Evolutionary conservation across 2,797 vertebrate genomes (phyloP).

Genomic region (Euthynnus affinis): DNA sequence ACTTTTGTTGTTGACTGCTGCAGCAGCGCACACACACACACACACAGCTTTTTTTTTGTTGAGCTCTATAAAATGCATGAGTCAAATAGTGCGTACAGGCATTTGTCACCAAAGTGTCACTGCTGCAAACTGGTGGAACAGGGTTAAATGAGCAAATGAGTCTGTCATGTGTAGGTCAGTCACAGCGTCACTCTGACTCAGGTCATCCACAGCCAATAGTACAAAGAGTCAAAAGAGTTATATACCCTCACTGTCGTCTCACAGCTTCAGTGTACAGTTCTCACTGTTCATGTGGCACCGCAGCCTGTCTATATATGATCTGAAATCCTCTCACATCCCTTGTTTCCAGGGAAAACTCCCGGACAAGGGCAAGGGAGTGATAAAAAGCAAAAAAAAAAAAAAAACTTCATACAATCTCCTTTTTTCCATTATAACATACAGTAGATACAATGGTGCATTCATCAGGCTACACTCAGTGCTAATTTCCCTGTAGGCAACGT

Average conservation of each 20-base stretch:
- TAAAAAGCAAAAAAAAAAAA: slow-evolving; percentile 58
- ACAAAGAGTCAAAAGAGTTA: slow-evolving; percentile 17
- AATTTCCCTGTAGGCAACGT: slow-evolving; percentile 86
- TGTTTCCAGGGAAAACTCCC: slow-evolving; percentile 74
- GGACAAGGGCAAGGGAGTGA: slow-evolving; percentile 71
- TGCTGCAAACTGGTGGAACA: slow-evolving; percentile 48
- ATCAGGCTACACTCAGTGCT: slow-evolving; percentile 81
- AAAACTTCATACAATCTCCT: slow-evolving; percentile 73
- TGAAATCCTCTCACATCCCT: slow-evolving; percentile 59
- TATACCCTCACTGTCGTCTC: slow-evolving; percentile 20
- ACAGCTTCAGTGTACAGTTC: slow-evolving; percentile 9
- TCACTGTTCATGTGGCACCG: slow-evolving; percentile 14
- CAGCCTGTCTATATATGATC: slow-evolving; percentile 40
- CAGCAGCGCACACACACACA: background rate
- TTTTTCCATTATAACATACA: slow-evolving; percentile 64
- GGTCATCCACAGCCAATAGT: slow-evolving; percentile 41
- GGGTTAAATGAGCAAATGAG: slow-evolving; percentile 60
- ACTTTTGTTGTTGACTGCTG: slow-evolving; percentile 50
- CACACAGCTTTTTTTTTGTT: slow-evolving; percentile 33
- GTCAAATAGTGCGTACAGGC: slow-evolving; percentile 46
- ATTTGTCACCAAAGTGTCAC: slow-evolving; percentile 63
- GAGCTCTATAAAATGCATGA: slow-evolving; percentile 32
- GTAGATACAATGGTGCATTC: slow-evolving; percentile 85
- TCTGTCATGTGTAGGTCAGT: slow-evolving; percentile 39
- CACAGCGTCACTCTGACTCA: slow-evolving; percentile 25